Conservation (phyloP, 2,113 vertebrate species). For the Puffinus mauretanicus region DNA sequence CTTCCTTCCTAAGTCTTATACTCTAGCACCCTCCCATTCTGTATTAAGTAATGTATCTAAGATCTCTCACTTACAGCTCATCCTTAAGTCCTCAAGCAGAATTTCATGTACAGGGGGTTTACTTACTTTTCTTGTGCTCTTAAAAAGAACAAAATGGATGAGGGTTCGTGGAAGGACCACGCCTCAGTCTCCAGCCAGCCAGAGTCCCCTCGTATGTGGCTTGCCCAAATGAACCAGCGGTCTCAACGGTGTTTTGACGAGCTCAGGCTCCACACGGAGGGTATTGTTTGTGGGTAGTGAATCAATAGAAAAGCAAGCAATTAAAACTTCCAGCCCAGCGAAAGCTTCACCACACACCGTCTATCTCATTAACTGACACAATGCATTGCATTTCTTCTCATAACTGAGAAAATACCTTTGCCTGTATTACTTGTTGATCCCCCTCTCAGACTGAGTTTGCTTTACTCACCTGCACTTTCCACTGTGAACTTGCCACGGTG, state of each 20-base stretch:
- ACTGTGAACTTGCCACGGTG: background rate
- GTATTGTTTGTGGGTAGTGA: background rate
- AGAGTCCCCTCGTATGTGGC: accelerated
- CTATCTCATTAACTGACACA: background rate
- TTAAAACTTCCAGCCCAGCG: background rate
- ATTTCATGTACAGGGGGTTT: background rate
- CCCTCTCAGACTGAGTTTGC: background rate
- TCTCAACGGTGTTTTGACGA: background rate
- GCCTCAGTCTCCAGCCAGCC: background rate
- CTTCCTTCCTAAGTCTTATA: background rate
- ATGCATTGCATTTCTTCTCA: background rate
- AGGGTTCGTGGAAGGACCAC: accelerated
- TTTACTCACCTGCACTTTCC: background rate
- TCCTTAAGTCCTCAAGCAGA: background rate
- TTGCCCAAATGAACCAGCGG: background rate
- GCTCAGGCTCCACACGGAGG: background rate
- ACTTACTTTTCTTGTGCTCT: background rate
- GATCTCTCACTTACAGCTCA: background rate
- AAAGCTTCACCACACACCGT: background rate
- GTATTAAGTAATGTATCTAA: background rate
- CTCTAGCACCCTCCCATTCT: background rate
- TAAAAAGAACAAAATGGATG: background rate
- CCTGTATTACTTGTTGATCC: background rate
- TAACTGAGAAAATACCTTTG: background rate
- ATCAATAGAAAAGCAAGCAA: background rate